Conservation (phyloP, 2,888 invertebrate species). For the Tenthredo amoena region DNA sequence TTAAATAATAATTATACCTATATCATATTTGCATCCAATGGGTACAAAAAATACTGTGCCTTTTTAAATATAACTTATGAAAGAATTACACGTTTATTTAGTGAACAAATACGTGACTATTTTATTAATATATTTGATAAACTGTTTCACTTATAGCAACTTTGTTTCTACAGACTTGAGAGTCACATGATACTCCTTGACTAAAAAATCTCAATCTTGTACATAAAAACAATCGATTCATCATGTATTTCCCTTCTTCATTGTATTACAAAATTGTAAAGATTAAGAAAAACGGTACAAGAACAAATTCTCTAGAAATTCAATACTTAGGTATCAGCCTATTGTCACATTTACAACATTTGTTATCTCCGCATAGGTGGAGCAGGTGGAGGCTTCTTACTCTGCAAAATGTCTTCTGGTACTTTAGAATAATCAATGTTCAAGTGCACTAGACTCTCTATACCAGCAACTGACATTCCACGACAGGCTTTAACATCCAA, state of each 20-base stretch:
- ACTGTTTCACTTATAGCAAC: background rate
- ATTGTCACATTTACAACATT: background rate
- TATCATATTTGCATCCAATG: background rate
- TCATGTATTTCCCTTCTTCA: background rate
- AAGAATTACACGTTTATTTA: background rate
- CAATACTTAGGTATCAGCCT: conserved; percentile 11
- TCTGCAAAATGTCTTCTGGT: conserved; percentile 54
- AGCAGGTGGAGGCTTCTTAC: conserved; percentile 56
- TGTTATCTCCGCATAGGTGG: conserved; percentile 62
- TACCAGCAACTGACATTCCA: conserved; percentile 78
- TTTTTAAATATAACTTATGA: background rate
- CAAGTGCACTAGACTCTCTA: conserved; percentile 61
- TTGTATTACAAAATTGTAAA: background rate
- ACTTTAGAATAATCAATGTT: conserved; percentile 64
- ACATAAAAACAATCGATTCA: background rate
- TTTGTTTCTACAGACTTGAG: background rate
- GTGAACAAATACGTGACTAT: background rate
- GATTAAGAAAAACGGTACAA: background rate
- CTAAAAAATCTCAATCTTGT: background rate
- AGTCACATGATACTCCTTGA: background rate
- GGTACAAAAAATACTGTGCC: background rate
- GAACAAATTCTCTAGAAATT: background rate
- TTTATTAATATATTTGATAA: background rate
- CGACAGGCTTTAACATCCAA: conserved; percentile 82
- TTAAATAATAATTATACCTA: conserved; percentile 5